Percentiles rank a stretch among this genome's conserved stretches.
Evolutionary conservation across 37 sponge, comb jelly and placozoan genomes (phyloP).

Genomic region (Theonella swinhoei): DNA sequence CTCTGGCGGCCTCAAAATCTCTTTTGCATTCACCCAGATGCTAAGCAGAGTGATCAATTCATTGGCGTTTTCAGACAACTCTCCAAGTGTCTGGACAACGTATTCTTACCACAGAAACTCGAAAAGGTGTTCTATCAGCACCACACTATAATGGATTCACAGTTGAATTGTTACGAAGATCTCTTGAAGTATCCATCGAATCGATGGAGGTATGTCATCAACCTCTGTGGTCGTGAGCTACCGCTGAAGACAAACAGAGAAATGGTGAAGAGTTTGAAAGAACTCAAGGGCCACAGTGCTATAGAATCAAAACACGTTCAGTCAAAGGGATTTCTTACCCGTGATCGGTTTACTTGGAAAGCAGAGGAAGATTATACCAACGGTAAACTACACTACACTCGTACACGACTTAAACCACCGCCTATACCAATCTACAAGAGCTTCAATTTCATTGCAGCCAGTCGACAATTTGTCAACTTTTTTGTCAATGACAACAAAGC

Average conservation of each 20-base stretch:
- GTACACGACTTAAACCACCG: not conserved
- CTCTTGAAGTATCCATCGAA: not conserved
- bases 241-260: conserved; percentile 54
- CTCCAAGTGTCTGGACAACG: not conserved
- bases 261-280: conserved; percentile 15
- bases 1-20: conserved; percentile 1
- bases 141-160: not conserved
- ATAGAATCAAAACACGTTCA: not conserved
- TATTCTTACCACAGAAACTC: not conserved
- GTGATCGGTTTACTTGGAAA: not conserved
- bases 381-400: not conserved
- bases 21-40: not conserved
- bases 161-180: not conserved
- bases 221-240: conserved; percentile 42
- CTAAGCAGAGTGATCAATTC: not conserved
- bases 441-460: conserved; percentile 4
- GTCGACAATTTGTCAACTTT: conserved; percentile 9
- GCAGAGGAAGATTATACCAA: not conserved
- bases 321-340: not conserved
- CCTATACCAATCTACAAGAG: conserved; percentile 16
- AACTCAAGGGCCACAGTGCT: conserved; percentile 8
- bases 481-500: not conserved
- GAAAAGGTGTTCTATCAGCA: not conserved
- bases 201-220: conserved; percentile 47
- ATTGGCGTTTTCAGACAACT: not conserved